Base-by-base conservation (phyloP, 64 coral and sea anemone genomes). In the Montipora foliosa region DNA sequence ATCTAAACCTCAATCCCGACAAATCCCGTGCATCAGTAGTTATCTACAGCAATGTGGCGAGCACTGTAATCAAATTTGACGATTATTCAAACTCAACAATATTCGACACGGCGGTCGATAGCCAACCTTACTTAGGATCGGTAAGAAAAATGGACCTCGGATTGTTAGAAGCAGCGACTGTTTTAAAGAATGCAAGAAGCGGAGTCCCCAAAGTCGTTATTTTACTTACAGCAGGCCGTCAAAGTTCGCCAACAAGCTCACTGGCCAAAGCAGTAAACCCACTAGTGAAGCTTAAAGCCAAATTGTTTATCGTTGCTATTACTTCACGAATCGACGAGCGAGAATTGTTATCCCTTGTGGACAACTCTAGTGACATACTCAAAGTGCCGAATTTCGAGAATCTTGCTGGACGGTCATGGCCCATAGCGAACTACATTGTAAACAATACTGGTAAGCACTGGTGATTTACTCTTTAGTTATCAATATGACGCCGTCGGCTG, bases 171-270 rank as follows among this genome's bases (percentile, higher is more conserved):
- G 80, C 87, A 12, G 87, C 81, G 4, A 48, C 80, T 24, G 45
- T 79, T 29, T 51, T 96, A 3, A 80, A 68, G 19, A 83, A 78
- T 21, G 66, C 87, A 47, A 79, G 95, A 16, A 44, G 62, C 0
- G 52, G 75, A 78, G 75, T 89, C 45, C 95, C 80, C 15, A 74
- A 75, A 17, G 78, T 96, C 29, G 87, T 96, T 78, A 66, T 96
- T 59, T 75, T 96, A 6, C 53, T 96, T n/a, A 96, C 95, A 25
- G 80, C 95, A 15, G 91, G 95, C n/a, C 75, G 61, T 49, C 91
- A 93, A 66, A 72, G 50, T 45, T 49, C 19, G 69, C 79, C 68
- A 74, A 75, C 50, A 10, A 77, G 88, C 16, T 60, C 44, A 52
- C 87, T 96, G 16, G 19, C 13, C 15, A 77, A 74, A 68, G 61